Percentiles rank a stretch among this genome's conserved stretches.
These are phyloP conservation scores for Penaeus chinensis DNA, from an alignment of 1,140 invertebrate species.

Conservation along the genomic window DNA sequence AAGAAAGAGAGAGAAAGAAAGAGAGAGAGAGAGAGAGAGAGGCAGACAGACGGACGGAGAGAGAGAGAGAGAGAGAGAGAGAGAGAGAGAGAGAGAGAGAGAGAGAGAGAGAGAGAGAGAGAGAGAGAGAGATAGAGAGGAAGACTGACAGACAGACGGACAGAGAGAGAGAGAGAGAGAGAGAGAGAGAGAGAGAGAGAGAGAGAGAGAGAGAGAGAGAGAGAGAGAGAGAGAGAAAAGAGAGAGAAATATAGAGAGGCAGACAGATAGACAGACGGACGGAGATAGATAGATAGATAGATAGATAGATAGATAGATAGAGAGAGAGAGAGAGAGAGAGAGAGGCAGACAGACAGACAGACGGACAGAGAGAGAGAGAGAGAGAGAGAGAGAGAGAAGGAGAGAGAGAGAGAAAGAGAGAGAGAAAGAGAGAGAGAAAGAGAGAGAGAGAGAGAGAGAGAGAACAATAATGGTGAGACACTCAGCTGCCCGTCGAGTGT, in stretches of 20 bases:
- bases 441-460: neutral
- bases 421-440: conserved; percentile 2
- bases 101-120: neutral
- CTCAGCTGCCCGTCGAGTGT: too few species aligned
- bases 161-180: conserved; percentile 22
- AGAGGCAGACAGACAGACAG: neutral
- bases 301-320: too few species aligned
- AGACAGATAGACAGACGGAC: neutral
- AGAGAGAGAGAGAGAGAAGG: neutral
- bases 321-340: neutral
- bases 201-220: neutral
- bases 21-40: neutral
- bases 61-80: neutral
- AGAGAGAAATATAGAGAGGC: neutral
- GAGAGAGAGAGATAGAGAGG: neutral
- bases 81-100: neutral
- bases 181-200: neutral
- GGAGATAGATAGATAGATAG: neutral
- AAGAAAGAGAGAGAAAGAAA: neutral
- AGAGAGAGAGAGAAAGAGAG: neutral
- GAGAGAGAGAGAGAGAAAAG: neutral
- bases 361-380: neutral
- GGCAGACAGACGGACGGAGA: neutral
- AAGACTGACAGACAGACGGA: neutral
- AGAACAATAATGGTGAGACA: too few species aligned